phyloP scores from a whole-genome alignment of 2,113 vertebrate genomes.

The Mormoops blainvillei region DNA sequence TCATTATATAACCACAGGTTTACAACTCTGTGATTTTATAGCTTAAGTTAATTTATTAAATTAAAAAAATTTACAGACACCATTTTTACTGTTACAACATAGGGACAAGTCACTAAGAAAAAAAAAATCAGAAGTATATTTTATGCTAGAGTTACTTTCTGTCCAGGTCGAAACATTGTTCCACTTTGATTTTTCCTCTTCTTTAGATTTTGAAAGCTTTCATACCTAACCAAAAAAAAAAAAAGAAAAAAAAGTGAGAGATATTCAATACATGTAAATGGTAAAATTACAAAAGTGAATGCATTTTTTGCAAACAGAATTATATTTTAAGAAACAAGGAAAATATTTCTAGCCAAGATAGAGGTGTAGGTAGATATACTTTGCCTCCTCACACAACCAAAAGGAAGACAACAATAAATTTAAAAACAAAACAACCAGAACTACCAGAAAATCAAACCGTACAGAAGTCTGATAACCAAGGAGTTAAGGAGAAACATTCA shows the following conservation, averaged over 20 bases:
- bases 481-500: too few relatives aligned
- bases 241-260: not conserved
- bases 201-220: conserved; percentile 85
- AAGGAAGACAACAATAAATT: too few relatives aligned
- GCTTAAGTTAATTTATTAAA: conserved; percentile 65
- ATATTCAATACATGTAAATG: conserved; percentile 30
- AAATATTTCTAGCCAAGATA: too few relatives aligned
- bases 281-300: not conserved
- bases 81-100: conserved; percentile 38
- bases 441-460: too few relatives aligned
- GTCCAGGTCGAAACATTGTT: conserved; percentile 84
- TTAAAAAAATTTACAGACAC: conserved; percentile 56
- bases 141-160: conserved; percentile 93
- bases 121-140: not conserved
- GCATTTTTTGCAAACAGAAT: not conserved
- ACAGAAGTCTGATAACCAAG: too few relatives aligned
- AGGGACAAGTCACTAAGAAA: conserved; percentile 1
- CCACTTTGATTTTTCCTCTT: conserved; percentile 80
- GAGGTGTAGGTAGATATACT: too few relatives aligned
- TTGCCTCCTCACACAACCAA: too few relatives aligned
- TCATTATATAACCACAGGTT: conserved; percentile 56
- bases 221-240: conserved; percentile 88
- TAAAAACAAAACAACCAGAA: too few relatives aligned
- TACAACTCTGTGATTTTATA: conserved; percentile 66
- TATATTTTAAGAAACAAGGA: conserved; percentile 22